phyloP scores from a whole-genome alignment of 92 coral and sea anemone genomes.

The Desmophyllum pertusum region DNA sequence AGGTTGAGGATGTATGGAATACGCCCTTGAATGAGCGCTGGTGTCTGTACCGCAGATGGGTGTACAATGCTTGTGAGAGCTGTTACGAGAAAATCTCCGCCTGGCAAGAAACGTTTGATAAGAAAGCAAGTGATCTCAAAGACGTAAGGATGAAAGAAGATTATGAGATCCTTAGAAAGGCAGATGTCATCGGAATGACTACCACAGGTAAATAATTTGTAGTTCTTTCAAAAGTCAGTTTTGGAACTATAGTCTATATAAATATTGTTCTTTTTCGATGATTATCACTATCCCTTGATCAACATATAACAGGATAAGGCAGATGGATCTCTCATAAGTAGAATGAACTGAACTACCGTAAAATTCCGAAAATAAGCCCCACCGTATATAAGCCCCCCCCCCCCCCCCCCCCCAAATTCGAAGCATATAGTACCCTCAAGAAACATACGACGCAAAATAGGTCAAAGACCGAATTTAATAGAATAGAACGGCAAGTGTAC shows the following conservation, averaged over 20 bases:
- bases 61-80: constrained; percentile 28
- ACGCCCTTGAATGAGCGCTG: constrained; percentile 48
- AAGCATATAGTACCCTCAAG: no score
- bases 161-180: constrained; percentile 45
- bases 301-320: no score
- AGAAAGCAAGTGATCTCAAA: constrained; percentile 7
- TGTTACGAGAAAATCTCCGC: background rate
- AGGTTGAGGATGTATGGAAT: constrained; percentile 56
- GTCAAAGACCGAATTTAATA: no score
- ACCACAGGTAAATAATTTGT: constrained; percentile 78
- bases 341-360: no score
- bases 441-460: no score
- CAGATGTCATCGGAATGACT: constrained; percentile 73
- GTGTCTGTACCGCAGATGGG: constrained; percentile 72
- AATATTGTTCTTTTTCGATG: background rate
- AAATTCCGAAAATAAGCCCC: no score
- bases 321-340: no score
- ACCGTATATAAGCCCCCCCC: no score
- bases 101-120: constrained; percentile 7
- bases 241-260: background rate
- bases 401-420: no score
- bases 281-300: background rate
- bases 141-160: constrained; percentile 33
- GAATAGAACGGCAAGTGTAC: no score
- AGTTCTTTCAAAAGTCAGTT: background rate